A percentile compares a stretch with the other conserved stretches of the same genome.
Conservation (phyloP, 2,888 invertebrate species). For the Odontothrips loti region DNA sequence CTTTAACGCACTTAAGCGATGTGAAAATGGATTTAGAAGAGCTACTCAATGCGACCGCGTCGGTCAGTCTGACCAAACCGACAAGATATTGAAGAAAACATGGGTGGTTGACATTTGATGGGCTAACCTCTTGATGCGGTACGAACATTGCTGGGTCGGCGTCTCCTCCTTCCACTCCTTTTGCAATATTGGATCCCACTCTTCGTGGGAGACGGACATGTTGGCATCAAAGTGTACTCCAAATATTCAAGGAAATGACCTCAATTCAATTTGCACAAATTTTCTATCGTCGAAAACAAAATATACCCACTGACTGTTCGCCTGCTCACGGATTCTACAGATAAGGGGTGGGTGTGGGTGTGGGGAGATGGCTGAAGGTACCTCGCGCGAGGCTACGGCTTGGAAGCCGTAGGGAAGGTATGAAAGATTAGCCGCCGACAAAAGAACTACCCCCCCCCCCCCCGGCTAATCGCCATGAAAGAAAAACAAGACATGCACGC, state of each 20-base stretch:
- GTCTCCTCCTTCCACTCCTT: neutral
- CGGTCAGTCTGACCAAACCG: neutral
- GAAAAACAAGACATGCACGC: neutral
- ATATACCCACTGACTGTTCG: too few relatives aligned
- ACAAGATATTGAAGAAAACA: neutral
- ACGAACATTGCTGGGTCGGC: neutral
- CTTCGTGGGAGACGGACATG: neutral
- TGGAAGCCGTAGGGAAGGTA: too few relatives aligned
- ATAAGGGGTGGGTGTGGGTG: too few relatives aligned
- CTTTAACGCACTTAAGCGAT: neutral
- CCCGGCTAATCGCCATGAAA: neutral
- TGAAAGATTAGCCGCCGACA: too few relatives aligned
- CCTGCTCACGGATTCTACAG: too few relatives aligned
- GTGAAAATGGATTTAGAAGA: neutral
- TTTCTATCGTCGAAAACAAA: too few relatives aligned
- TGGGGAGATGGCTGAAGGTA: too few relatives aligned
- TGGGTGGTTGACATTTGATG: neutral
- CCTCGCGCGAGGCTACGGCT: too few relatives aligned
- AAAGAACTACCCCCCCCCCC: too few relatives aligned
- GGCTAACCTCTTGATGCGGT: constrained; percentile 11
- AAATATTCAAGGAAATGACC: neutral
- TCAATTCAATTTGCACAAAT: too few relatives aligned
- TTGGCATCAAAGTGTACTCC: neutral
- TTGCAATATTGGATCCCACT: neutral
- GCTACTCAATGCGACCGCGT: neutral